phyloP scores from a whole-genome alignment of 2,888 invertebrate species.

The Spisula subtruncata region DNA sequence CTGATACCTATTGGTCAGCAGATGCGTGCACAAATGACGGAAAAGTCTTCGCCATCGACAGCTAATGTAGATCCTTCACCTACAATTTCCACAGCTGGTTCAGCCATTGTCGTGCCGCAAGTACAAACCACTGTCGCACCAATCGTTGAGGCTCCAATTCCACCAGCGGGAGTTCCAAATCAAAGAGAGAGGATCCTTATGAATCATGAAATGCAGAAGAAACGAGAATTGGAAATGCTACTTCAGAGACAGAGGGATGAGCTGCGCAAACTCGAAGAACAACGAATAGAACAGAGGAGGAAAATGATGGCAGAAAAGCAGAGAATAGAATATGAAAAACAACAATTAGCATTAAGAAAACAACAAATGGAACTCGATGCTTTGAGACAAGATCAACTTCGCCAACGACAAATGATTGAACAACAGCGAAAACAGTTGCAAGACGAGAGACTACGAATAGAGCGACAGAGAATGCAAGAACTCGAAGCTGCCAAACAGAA shows the following conservation, averaged over 20 bases:
- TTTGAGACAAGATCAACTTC: slow-evolving; percentile 36
- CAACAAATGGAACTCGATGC: slow-evolving; percentile 59
- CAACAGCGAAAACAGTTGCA: slow-evolving; percentile 39
- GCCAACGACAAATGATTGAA: slow-evolving; percentile 33
- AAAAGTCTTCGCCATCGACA: slow-evolving; percentile 43
- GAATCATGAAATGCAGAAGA: slow-evolving; percentile 34
- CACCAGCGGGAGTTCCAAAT: slow-evolving; percentile 6
- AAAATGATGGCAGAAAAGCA: slow-evolving; percentile 57
- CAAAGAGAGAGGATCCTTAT: background rate
- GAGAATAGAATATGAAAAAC: slow-evolving; percentile 52
- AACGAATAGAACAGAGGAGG: slow-evolving; percentile 48
- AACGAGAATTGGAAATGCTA: slow-evolving; percentile 36
- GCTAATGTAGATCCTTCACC: slow-evolving; percentile 57
- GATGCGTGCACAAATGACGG: slow-evolving; percentile 37
- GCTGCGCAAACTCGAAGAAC: slow-evolving; percentile 42
- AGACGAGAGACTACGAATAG: slow-evolving; percentile 45
- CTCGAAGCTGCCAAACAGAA: slow-evolving; percentile 35
- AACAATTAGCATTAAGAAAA: slow-evolving; percentile 49
- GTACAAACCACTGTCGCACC: slow-evolving; percentile 4
- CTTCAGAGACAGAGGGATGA: slow-evolving; percentile 46
- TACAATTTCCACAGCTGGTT: slow-evolving; percentile 45
- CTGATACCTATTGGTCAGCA: slow-evolving; percentile 27
- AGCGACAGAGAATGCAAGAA: slow-evolving; percentile 37
- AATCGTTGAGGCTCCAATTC: slow-evolving; percentile 22
- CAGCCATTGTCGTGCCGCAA: background rate